Evolutionary conservation across 2,797 vertebrate genomes (phyloP).

Genomic region (Nannoperca australis): DNA sequence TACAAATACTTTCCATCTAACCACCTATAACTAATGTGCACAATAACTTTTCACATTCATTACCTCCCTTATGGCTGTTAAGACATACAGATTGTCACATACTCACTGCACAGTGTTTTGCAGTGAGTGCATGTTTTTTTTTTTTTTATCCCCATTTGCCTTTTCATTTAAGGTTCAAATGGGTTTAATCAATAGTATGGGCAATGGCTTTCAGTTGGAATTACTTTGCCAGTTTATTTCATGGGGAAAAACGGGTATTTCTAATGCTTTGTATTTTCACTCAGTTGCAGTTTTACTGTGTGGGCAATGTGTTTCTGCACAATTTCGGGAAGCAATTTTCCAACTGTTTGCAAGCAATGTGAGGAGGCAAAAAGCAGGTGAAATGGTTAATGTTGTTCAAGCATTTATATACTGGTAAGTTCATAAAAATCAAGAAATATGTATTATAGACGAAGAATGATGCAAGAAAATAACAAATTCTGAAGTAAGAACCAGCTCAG

Average conservation of each 20-base stretch:
- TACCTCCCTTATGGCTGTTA: not conserved
- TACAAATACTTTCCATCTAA: not conserved
- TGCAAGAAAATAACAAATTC: not conserved
- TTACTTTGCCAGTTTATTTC: slow-evolving; percentile 39
- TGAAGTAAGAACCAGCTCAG: not conserved
- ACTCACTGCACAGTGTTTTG: not conserved
- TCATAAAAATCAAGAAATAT: not conserved
- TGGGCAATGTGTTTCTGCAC: slow-evolving; percentile 27
- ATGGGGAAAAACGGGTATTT: slow-evolving; percentile 18
- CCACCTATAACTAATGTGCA: slow-evolving; percentile 2
- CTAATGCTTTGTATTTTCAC: slow-evolving; percentile 36
- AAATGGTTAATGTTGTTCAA: slow-evolving; percentile 29
- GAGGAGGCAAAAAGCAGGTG: slow-evolving; percentile 24
- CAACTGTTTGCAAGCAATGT: slow-evolving; percentile 9
- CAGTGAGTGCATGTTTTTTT: not conserved
- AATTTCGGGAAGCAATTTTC: slow-evolving; percentile 33
- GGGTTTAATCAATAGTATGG: slow-evolving; percentile 37
- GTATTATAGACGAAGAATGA: not conserved
- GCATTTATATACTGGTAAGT: slow-evolving; percentile 18
- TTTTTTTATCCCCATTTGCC: slow-evolving; percentile 15
- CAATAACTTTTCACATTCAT: not conserved
- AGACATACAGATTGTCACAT: not conserved
- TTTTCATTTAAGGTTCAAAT: slow-evolving; percentile 29
- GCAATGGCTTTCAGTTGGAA: slow-evolving; percentile 32
- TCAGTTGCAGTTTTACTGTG: slow-evolving; percentile 24